Evolutionary conservation across 92 coral and sea anemone genomes (phyloP), one percentile per base, ranked within the genome.

Genomic region (Parazoanthus swiftii): DNA sequence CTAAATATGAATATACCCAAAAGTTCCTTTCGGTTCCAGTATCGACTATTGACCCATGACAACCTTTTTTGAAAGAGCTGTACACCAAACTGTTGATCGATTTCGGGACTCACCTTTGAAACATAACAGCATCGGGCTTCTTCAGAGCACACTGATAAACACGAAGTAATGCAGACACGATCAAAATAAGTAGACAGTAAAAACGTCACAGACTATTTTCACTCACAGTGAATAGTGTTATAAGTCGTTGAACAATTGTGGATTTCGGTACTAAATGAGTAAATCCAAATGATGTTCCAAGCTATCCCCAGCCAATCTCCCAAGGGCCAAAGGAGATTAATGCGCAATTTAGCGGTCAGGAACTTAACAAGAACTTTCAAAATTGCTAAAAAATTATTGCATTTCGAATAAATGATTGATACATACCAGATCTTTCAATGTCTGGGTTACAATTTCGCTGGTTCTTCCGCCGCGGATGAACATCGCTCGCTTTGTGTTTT

Each of bases 401-500:
- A 51, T 6, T 51, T 6, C 14, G 18, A 42, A 18, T 44, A 78
- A 10, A 78, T 3, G 65, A 50, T 16, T 6, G 10, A 42, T 74
- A 90, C 99, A 91, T 90, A 97, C 99, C 81, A 97, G 86, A 81
- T 97, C 99, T 82, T 97, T 97, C 86, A 97, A 43, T 67, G 97
- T 90, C 88, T 95, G 98, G 6, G 98, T 97, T 2, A 97, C 98
- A 11, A 89, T 75, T 76, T 97, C 98, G 79, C 99, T 97, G 14
- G 99, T 97, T 78, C 89, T 89, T 90, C 99, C 99, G 37, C 99
- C 99, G 6, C 99, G 97, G 13, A 97, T 89, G 76, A 97, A 94
- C 95, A 97, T 59, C 38, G 98, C 95, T 68, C 90, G 81, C 88
- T 97, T 97, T 25, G 96, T 94, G 88, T 97, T 97, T 82, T 97